Evolutionary conservation across 2,797 vertebrate genomes (phyloP), one percentile per base, ranked within the genome.

Genomic region (Babyrousa celebensis): DNA sequence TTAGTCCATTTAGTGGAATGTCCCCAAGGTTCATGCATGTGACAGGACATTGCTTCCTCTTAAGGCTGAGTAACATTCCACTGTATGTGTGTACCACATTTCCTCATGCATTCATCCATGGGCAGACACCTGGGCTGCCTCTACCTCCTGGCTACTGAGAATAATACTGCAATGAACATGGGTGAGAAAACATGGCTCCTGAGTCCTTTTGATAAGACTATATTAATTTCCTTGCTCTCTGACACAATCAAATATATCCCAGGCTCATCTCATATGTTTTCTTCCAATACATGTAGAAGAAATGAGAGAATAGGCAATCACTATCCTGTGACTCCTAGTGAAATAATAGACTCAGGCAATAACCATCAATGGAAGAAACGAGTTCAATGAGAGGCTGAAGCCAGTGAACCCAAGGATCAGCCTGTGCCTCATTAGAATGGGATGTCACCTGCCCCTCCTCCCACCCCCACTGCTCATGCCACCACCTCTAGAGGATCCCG

Each of bases 211-310:
- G 25, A 92, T 17, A 70, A 88, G 65, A 75, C 6, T 36, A 20
- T 63, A 32, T 82, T 85, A 58, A 36, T 71, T 92, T 83, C 63
- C n/a, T 89, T 82, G 25, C 40, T 91, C 84, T 84, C 70, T 71
- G 60, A 80, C 16, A 71, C 60, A 89, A 75, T 16, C 85, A 54
- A 62, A 65, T 82, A 65, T 82, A 94, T 21, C 9, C n/a, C 32
- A 85, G 20, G 56, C 7, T 94, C 43, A 82, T 56, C 29, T 85
- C 43, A 8, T 60, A 70, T 62, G 63, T 62, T 90, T 96, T 84
- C 70, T 91, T 79, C 86, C 84, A 96, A 93, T 77, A 96, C 77
- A 83, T 8, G 20, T 36, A 79, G 52, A 77, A 68, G 58, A 87
- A 93, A 87, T 40, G 75, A 79, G 79, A 92, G 36, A 93, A 86